Conservation (phyloP, 2,888 invertebrate genomes). For the Dynastes grantii region DNA sequence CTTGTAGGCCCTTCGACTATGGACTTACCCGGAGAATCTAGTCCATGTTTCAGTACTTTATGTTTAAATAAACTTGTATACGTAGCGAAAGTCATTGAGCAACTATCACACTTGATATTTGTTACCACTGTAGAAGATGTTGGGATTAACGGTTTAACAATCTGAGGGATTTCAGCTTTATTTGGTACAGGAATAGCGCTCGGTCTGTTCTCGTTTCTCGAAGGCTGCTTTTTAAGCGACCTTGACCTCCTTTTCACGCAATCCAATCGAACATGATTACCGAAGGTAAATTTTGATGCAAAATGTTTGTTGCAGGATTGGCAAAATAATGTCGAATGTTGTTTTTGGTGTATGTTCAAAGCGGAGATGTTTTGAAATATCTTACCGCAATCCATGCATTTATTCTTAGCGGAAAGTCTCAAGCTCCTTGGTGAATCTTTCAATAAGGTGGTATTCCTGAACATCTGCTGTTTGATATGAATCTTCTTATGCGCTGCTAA, state of each 20-base stretch:
- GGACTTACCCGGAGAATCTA: slow-evolving; percentile 63
- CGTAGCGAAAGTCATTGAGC: slow-evolving; percentile 61
- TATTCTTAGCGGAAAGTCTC: slow-evolving; percentile 50
- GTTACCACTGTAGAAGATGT: slow-evolving; percentile 35
- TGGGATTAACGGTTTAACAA: slow-evolving; percentile 17
- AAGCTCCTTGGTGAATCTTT: slow-evolving; percentile 58
- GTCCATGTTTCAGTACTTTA: slow-evolving; percentile 61
- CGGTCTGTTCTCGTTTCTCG: slow-evolving; percentile 13
- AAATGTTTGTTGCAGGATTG: slow-evolving; percentile 62
- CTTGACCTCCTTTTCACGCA: slow-evolving; percentile 64
- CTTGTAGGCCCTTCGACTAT: not conserved
- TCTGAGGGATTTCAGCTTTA: not conserved
- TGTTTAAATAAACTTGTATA: slow-evolving; percentile 61
- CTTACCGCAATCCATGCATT: slow-evolving; percentile 64
- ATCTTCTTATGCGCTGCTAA: slow-evolving; percentile 63
- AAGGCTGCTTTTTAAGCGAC: slow-evolving; percentile 37
- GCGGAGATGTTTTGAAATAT: slow-evolving; percentile 59
- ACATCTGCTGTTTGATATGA: slow-evolving; percentile 64
- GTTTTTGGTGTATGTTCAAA: slow-evolving; percentile 61
- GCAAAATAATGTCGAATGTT: slow-evolving; percentile 64
- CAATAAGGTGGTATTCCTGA: slow-evolving; percentile 60
- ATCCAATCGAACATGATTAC: slow-evolving; percentile 63
- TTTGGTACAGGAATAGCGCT: slow-evolving; percentile 5
- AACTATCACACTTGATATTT: slow-evolving; percentile 61
- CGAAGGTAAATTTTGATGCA: slow-evolving; percentile 63